phyloP scores from a whole-genome alignment of 2,113 vertebrate genomes.

The Hyperopisus bebe region DNA sequence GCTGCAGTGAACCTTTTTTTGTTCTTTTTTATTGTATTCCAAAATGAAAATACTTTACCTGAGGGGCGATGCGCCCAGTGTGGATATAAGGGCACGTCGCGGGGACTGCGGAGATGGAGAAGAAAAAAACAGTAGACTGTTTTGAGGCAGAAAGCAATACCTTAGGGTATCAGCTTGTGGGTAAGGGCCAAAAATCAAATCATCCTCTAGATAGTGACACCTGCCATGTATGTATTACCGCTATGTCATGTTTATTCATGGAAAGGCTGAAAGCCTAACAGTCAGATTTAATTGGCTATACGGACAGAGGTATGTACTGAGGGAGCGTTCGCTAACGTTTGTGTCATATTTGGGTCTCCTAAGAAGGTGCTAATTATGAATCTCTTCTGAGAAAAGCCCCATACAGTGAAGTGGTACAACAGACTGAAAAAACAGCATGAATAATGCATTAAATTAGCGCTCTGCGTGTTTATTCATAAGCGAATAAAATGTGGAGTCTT shows the following conservation, averaged over 20 bases:
- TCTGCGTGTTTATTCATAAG: slow-evolving; percentile 15
- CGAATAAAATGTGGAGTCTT: slow-evolving; percentile 4
- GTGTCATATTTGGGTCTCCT: background rate
- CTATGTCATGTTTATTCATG: background rate
- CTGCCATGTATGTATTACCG: background rate
- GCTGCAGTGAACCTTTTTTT: background rate
- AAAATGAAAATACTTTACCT: slow-evolving; percentile 9
- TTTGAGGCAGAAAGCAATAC: background rate
- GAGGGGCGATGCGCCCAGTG: background rate
- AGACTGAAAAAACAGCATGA: background rate
- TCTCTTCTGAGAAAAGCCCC: slow-evolving; percentile 7
- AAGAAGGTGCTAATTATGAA: slow-evolving; percentile 22
- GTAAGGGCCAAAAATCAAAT: background rate
- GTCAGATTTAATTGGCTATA: background rate
- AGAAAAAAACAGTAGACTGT: background rate
- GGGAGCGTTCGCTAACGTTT: background rate
- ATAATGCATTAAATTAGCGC: slow-evolving; percentile 13
- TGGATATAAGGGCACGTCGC: background rate
- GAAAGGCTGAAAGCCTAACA: background rate
- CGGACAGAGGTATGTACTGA: background rate
- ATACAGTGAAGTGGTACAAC: background rate
- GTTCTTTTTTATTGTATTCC: background rate
- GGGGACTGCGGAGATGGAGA: background rate
- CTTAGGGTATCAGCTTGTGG: background rate
- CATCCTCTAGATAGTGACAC: background rate